These are phyloP conservation scores for Petroica traversi DNA, from an alignment of 2,113 vertebrate genomes.

Conservation along the genomic window DNA sequence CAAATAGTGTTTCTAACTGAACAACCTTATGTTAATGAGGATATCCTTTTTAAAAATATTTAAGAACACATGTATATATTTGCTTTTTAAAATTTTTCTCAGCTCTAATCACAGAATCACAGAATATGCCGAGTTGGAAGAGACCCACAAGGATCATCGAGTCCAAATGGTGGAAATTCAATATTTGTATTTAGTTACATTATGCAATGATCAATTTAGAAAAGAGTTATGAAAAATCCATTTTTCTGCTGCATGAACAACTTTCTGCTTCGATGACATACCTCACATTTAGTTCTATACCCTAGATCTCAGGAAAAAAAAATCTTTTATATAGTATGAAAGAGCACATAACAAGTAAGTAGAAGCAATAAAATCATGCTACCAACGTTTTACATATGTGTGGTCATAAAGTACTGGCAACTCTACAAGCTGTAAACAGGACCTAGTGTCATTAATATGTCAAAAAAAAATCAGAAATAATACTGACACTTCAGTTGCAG, in stretches of 20 bases:
- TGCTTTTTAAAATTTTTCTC: background rate
- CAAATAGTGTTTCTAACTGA: background rate
- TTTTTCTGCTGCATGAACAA: background rate
- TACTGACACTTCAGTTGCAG: constrained; percentile 46
- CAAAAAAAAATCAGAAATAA: background rate
- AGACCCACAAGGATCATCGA: background rate
- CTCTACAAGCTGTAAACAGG: constrained; percentile 15
- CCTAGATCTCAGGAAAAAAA: background rate
- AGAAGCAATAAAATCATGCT: background rate
- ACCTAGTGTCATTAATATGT: background rate
- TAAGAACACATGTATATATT: background rate
- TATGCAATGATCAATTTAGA: background rate
- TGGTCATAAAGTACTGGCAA: background rate
- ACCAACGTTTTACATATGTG: background rate
- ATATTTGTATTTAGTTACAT: background rate
- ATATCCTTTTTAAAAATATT: background rate
- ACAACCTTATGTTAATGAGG: background rate
- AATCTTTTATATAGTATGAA: background rate
- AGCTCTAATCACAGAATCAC: background rate
- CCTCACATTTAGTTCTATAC: background rate
- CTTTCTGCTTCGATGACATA: background rate
- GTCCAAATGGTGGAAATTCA: background rate
- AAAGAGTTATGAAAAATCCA: background rate
- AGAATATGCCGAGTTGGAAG: background rate
- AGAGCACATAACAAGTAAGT: background rate